These are phyloP conservation scores for Tauraco hartlaubi DNA, from an alignment of 2,797 vertebrate species.

Conservation along the genomic window DNA sequence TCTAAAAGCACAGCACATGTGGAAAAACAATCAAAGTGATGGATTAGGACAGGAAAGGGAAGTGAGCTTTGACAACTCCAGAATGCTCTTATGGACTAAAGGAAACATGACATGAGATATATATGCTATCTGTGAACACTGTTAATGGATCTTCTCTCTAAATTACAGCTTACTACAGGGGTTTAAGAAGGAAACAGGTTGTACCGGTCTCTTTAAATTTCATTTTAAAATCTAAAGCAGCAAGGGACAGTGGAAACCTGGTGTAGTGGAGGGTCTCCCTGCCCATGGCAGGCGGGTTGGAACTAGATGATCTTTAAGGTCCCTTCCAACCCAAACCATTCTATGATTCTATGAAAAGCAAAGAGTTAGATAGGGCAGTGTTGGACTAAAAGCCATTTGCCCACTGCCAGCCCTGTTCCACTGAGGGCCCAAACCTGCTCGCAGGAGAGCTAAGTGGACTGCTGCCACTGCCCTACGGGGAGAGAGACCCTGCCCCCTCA, in stretches of 20 bases:
- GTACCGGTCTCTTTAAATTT: not conserved
- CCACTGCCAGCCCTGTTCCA: not conserved
- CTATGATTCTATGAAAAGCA: not conserved
- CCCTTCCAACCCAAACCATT: no score
- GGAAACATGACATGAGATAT: conserved; percentile 50
- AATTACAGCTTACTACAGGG: conserved; percentile 7
- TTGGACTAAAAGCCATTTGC: not conserved
- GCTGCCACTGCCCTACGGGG: not conserved
- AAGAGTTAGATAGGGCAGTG: not conserved
- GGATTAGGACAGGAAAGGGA: conserved; percentile 78
- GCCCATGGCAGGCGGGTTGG: no score
- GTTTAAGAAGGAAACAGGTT: not conserved
- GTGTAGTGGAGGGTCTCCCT: no score
- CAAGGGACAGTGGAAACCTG: not conserved
- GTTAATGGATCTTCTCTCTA: conserved; percentile 22
- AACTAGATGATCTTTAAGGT: no score
- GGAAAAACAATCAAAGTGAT: conserved; percentile 87
- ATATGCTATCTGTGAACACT: conserved; percentile 2
- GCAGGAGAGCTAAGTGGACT: not conserved
- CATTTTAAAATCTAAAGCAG: conserved; percentile 6
- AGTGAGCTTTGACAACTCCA: conserved; percentile 66
- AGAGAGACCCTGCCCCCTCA: not conserved
- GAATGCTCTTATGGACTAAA: conserved; percentile 67
- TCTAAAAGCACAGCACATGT: conserved; percentile 88
- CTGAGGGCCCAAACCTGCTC: not conserved